A percentile compares a stretch with the other conserved stretches of the same genome.
phyloP scores from a whole-genome alignment of 2,113 vertebrate species.

The Pseudolaguvia tuberculata region DNA sequence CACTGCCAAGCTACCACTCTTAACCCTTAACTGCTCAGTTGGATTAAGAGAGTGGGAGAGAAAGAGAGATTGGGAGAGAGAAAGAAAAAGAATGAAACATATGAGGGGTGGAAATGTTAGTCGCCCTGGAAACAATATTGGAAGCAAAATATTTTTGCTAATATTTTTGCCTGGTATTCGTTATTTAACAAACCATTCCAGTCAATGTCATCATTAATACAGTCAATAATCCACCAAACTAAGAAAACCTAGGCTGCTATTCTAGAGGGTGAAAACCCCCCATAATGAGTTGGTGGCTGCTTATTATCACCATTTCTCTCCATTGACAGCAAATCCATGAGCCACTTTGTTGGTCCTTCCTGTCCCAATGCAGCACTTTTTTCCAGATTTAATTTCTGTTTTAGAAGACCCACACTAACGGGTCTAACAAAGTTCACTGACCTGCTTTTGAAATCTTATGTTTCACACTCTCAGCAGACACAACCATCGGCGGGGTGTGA shows the following conservation, averaged over 20 bases:
- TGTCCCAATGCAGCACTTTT: constrained; percentile 3
- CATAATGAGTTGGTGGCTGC: background rate
- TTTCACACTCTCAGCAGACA: constrained; percentile 15
- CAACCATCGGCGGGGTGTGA: background rate
- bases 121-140: too few species aligned
- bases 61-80: too few species aligned
- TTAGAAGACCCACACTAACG: background rate
- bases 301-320: background rate
- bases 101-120: too few species aligned
- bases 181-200: background rate
- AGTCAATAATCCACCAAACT: background rate
- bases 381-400: background rate
- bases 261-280: background rate
- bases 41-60: too few species aligned
- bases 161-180: too few species aligned
- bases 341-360: background rate
- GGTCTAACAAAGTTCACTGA: constrained; percentile 3
- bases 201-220: background rate
- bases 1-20: too few species aligned
- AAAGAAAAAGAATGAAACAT: too few species aligned
- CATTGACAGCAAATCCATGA: constrained; percentile 22
- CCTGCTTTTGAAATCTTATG: background rate
- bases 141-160: constrained; percentile 4
- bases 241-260: background rate
- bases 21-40: too few species aligned